Evolutionary conservation across 2,888 invertebrate species (phyloP), one percentile per base, ranked within the genome.

Genomic region (Nemoura dubitans): DNA sequence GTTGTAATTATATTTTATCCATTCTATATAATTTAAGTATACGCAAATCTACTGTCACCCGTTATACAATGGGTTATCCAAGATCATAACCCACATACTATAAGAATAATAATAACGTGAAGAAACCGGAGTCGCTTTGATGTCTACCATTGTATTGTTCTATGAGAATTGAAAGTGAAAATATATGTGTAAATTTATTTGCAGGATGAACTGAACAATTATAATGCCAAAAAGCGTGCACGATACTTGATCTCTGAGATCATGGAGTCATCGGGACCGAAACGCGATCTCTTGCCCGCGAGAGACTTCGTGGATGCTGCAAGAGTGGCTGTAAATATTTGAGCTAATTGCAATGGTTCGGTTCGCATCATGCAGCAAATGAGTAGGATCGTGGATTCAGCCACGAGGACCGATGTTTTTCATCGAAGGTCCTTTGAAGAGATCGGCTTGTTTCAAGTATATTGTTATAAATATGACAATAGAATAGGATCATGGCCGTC

Each of bases 281-380:
- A 59, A 59, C 59, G 59, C 59, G 59, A 59, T 59, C 1, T 7
- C 21, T 59, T 59, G 59, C 59, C 59, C n/a, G 1, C 59, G 59
- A 59, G 59, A 21, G 10, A 59, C 59, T 21, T 59, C 16, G 59
- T 59, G 36, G 36, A 36, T 36, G 16, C 2, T 59, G 59, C 59
- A 59, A 59, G 59, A 59, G 59, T 16, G 59, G 59, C 59, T 59
- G 59, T 59, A 59, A 59, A 59, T 59, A 59, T 59, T 59, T 59
- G 5, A 16, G 59, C 59, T 59, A 59, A 59, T 59, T 59, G 21
- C 59, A 16, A 1, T 2, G 59, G 14, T 14, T 59, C 59, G 21
- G 59, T 21, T 21, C 6, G 59, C 59, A 36, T 6, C 36, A 36
- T 36, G 36, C 36, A 36, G 5, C 36, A 36, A 36, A 36, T 36